Conservation (phyloP, 2,113 vertebrate genomes). For the Mastomys coucha region DNA sequence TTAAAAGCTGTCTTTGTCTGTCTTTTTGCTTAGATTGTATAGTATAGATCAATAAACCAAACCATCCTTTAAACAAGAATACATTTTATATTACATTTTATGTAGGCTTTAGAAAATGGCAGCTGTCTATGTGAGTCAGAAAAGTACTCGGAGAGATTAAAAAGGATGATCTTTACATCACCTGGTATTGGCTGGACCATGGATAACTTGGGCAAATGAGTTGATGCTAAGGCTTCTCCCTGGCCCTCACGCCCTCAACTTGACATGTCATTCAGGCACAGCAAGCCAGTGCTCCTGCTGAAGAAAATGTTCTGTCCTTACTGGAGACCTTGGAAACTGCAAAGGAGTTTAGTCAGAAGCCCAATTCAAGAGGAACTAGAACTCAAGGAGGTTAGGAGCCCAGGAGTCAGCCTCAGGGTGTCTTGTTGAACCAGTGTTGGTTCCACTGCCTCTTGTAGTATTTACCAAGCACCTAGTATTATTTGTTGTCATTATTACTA, state of each 20-base stretch:
- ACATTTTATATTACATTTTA: not conserved
- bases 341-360: not conserved
- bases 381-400: not conserved
- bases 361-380: not conserved
- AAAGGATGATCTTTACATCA: not conserved
- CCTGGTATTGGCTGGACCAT: not conserved
- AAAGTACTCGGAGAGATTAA: not conserved
- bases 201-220: too few species aligned
- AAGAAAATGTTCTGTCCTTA: not conserved
- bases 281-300: not conserved
- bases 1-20: not conserved
- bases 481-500: not conserved
- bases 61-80: not conserved
- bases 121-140: not conserved
- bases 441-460: not conserved
- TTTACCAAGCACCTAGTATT: not conserved
- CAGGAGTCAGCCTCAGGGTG: not conserved
- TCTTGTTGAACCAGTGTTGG: not conserved
- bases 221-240: not conserved
- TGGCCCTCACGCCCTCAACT: not conserved
- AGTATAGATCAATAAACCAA: not conserved
- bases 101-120: not conserved
- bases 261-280: not conserved
- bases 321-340: not conserved
- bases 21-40: constrained; percentile 12